Evolutionary conservation across 2,113 vertebrate species (phyloP).

Genomic region (Menura novaehollandiae): DNA sequence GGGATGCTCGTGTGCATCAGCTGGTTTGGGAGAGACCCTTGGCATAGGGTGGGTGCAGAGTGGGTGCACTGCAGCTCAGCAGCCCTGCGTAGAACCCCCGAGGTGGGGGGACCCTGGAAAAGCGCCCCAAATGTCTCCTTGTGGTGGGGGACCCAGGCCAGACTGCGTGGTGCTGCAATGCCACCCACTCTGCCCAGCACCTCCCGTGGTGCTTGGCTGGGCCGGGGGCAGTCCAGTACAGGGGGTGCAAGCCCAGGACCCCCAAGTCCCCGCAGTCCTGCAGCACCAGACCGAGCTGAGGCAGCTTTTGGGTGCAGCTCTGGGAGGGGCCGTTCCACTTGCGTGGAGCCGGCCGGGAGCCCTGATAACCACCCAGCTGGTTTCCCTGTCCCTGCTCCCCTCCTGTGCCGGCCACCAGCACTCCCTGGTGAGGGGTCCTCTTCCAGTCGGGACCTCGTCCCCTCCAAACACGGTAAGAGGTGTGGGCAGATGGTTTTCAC

Average conservation of each 20-base stretch:
- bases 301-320: not conserved
- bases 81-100: rapidly evolving
- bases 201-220: not conserved
- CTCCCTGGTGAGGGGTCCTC: not conserved
- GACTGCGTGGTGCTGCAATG: not conserved
- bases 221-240: rapidly evolving
- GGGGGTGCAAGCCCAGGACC: not conserved
- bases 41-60: not conserved
- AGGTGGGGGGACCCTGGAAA: no score
- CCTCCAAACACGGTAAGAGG: not conserved
- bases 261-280: rapidly evolving
- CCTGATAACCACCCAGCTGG: not conserved
- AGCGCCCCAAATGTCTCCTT: not conserved
- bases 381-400: not conserved
- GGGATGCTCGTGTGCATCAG: rapidly evolving
- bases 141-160: no score
- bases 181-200: not conserved
- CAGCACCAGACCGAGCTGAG: rapidly evolving
- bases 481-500: not conserved
- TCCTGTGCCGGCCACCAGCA: rapidly evolving
- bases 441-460: not conserved
- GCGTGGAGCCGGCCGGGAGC: not conserved
- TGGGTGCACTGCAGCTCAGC: not conserved
- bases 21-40: rapidly evolving
- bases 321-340: not conserved